Evolutionary conservation across 1,140 invertebrate genomes (phyloP), one percentile per base, ranked within the genome.

Genomic region (Papilio polytes): DNA sequence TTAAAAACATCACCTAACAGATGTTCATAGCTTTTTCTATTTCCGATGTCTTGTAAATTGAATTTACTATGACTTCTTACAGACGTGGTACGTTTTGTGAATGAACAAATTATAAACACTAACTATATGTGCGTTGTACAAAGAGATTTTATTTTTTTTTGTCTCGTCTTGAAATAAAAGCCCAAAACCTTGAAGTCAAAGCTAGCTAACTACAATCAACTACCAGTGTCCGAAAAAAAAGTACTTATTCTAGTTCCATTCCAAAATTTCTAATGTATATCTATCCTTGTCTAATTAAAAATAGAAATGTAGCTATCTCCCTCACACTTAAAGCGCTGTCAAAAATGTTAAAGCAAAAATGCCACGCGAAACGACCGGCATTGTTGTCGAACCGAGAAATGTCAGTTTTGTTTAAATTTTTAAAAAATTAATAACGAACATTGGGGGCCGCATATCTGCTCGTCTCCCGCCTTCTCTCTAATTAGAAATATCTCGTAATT

Each of bases 331-430:
- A 31, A 70, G 66, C 74, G 18, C 20, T 41, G 78, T 82, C 31
- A 84, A 87, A 86, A 88, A 87, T 85, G 82, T 82, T 70, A 80
- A 85, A 76, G 80, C 83, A 85, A 87, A 88, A 89, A 91, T 88
- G 84, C 82, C 74, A 66, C 79, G 80, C 81, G 84, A 88, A 93
- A 92, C 86, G 82, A 82, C 82, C 81, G 66, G 82, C 89, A 94
- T 94, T 89, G 87, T 91, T 93, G 86, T 86, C 87, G 88, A 90
- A 90, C 86, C 80, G 86, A 91, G 87, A 91, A 89, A 92, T 89
- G 90, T 88, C 86, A 92, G 89, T 90, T 94, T 94, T 93, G 92
- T 92, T 94, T 86, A 90, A 93, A 94, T 93, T 93, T 93, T 83
- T 85, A 82, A 91, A 48, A 94, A 94, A 92, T 94, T 94, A 94